A percentile compares a stretch with the other conserved stretches of the same genome.
phyloP scores from a whole-genome alignment of 2,888 invertebrate genomes.

The Agonopterix arenella region DNA sequence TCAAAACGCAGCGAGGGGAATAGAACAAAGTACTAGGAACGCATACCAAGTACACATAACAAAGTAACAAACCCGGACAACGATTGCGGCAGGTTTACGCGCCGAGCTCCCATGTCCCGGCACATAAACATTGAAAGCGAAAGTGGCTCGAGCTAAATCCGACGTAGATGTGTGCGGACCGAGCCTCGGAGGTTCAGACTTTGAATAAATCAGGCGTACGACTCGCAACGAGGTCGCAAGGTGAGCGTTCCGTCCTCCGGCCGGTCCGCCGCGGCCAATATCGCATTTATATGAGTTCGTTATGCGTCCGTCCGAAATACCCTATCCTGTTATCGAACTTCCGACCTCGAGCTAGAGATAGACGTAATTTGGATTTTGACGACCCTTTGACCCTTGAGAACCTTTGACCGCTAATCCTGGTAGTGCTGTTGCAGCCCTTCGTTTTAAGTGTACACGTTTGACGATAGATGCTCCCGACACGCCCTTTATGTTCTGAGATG shows the following conservation, averaged over 20 bases:
- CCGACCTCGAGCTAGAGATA: slow-evolving; percentile 19
- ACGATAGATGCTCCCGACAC: slow-evolving; percentile 7
- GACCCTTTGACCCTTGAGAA: slow-evolving; percentile 28
- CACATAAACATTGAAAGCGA: slow-evolving; percentile 28
- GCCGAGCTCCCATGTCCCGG: slow-evolving; percentile 3
- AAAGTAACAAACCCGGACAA: neutral
- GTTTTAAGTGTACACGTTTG: neutral
- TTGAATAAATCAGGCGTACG: slow-evolving; percentile 45
- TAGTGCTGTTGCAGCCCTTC: slow-evolving; percentile 1
- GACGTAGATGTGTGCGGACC: slow-evolving; percentile 25
- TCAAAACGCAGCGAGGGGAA: neutral
- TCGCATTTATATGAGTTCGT: slow-evolving; percentile 55
- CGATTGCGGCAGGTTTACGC: neutral
- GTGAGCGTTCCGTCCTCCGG: slow-evolving; percentile 23
- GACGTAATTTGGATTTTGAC: slow-evolving; percentile 33
- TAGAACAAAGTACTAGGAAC: neutral
- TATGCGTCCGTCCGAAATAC: slow-evolving; percentile 27
- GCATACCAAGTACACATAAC: neutral
- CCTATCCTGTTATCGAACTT: slow-evolving; percentile 32
- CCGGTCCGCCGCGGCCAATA: slow-evolving; percentile 30
- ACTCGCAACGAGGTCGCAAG: slow-evolving; percentile 30
- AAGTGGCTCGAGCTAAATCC: slow-evolving; percentile 33
- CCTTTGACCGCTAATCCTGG: slow-evolving; percentile 21
- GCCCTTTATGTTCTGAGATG: slow-evolving; percentile 3
- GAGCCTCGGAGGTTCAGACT: slow-evolving; percentile 26